A percentile compares a stretch with the other conserved stretches of the same genome.
These are phyloP conservation scores for Fragum fragum DNA, from an alignment of 2,888 invertebrate species.

Conservation along the genomic window DNA sequence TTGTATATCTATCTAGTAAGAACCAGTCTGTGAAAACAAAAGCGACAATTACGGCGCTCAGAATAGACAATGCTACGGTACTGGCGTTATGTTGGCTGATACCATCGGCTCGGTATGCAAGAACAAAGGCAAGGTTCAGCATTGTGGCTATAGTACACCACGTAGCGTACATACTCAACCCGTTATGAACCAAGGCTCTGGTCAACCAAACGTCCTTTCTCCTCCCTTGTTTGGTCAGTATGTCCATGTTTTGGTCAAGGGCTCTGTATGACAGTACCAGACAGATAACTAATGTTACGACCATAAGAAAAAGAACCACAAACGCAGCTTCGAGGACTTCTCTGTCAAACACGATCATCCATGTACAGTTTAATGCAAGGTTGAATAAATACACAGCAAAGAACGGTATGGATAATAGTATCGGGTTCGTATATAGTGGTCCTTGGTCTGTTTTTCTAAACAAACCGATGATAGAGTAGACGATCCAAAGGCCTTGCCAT, in stretches of 20 bases:
- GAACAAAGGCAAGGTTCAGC: conserved; percentile 81
- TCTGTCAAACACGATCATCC: conserved; percentile 83
- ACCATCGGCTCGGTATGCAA: conserved; percentile 67
- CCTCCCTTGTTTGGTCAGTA: conserved; percentile 69
- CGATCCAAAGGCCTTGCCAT: conserved; percentile 79
- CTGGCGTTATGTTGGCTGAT: conserved; percentile 68
- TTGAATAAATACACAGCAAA: conserved; percentile 74
- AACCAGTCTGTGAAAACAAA: conserved; percentile 81
- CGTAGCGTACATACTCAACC: conserved; percentile 82
- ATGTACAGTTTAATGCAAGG: conserved; percentile 76
- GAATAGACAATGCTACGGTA: conserved; percentile 76
- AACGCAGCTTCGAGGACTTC: conserved; percentile 73
- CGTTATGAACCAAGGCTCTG: conserved; percentile 82
- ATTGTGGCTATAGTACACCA: conserved; percentile 83
- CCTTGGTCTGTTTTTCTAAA: conserved; percentile 76
- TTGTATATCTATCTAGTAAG: conserved; percentile 79
- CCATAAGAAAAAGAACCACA: conserved; percentile 67
- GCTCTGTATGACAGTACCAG: conserved; percentile 74
- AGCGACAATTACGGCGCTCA: conserved; percentile 73
- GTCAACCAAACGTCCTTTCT: conserved; percentile 81
- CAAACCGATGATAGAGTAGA: conserved; percentile 77
- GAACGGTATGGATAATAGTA: conserved; percentile 74
- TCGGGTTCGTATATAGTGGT: conserved; percentile 76
- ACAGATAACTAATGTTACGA: conserved; percentile 76
- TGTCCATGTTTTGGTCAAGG: conserved; percentile 69